These are phyloP conservation scores for Microplitis demolitor DNA, from an alignment of 1,140 invertebrate genomes.

Conservation along the genomic window DNA sequence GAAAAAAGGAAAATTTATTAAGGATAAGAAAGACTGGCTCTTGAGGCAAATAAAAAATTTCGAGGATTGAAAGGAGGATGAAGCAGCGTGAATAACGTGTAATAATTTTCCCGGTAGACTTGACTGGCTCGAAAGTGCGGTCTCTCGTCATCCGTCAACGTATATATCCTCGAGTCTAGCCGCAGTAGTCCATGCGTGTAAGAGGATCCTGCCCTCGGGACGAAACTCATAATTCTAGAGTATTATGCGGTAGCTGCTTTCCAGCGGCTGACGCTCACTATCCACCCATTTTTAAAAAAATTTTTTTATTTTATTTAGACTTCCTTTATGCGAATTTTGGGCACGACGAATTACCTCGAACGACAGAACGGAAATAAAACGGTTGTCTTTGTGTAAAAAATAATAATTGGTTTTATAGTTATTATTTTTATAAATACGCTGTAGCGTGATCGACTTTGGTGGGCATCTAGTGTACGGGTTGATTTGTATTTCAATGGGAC, in stretches of 20 bases:
- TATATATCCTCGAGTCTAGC: background rate
- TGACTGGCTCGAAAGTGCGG: background rate
- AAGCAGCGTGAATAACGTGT: background rate
- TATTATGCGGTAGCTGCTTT: constrained; percentile 39
- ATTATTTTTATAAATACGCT: too few relatives aligned
- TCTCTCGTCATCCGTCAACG: background rate
- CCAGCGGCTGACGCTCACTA: background rate
- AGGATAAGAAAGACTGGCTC: background rate
- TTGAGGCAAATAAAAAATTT: background rate
- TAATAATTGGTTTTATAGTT: too few relatives aligned
- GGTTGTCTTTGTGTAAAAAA: too few relatives aligned
- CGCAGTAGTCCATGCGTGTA: constrained; percentile 40
- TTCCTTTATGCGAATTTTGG: too few relatives aligned
- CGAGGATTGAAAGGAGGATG: background rate
- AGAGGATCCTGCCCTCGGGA: constrained; percentile 40
- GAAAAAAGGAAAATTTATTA: background rate
- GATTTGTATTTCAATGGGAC: too few relatives aligned
- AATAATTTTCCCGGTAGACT: background rate
- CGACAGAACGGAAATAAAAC: too few relatives aligned
- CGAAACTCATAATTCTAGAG: constrained; percentile 45
- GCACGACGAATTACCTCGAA: too few relatives aligned
- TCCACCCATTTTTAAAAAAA: background rate
- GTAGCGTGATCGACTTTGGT: too few relatives aligned
- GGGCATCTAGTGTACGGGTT: too few relatives aligned
- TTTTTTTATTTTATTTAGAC: background rate